Evolutionary conservation across 2,113 vertebrate genomes (phyloP).

Genomic region (Microcebus lehilahytsara): DNA sequence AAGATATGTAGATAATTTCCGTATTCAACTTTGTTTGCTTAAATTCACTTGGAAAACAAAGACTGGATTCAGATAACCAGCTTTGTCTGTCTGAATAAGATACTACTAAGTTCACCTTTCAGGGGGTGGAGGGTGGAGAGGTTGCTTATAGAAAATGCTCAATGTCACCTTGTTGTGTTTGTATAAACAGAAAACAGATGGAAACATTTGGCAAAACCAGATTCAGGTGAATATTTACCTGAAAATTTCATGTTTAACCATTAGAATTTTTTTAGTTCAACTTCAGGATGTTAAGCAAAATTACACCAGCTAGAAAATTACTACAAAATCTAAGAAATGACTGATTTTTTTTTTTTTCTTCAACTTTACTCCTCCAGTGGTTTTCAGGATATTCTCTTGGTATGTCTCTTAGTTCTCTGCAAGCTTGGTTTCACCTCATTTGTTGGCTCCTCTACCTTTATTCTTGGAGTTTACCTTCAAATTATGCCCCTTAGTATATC

Average conservation of each 20-base stretch:
- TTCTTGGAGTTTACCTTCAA: not conserved
- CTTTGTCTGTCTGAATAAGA: not conserved
- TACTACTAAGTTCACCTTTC: not conserved
- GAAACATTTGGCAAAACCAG: not conserved
- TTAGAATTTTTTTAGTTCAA: not conserved
- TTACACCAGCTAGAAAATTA: not conserved
- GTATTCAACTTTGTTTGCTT: not conserved
- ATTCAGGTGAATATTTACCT: slow-evolving; percentile 16
- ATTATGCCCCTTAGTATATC: not conserved
- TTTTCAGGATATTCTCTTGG: not conserved
- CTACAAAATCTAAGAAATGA: not conserved
- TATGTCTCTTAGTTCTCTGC: not conserved
- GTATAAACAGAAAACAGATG: not conserved
- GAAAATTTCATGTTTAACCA: not conserved
- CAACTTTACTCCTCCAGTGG: not conserved
- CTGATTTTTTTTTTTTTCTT: not conserved
- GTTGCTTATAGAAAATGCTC: not conserved
- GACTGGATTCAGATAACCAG: not conserved
- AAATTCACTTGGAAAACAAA: not conserved
- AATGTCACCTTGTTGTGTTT: not conserved
- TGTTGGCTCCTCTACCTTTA: not conserved
- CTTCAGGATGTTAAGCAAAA: not conserved
- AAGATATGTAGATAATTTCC: not conserved
- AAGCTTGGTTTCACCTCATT: not conserved
- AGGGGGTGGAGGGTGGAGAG: not conserved